Conservation (phyloP, 2,797 vertebrate genomes). For the Sandelia bainsii region DNA sequence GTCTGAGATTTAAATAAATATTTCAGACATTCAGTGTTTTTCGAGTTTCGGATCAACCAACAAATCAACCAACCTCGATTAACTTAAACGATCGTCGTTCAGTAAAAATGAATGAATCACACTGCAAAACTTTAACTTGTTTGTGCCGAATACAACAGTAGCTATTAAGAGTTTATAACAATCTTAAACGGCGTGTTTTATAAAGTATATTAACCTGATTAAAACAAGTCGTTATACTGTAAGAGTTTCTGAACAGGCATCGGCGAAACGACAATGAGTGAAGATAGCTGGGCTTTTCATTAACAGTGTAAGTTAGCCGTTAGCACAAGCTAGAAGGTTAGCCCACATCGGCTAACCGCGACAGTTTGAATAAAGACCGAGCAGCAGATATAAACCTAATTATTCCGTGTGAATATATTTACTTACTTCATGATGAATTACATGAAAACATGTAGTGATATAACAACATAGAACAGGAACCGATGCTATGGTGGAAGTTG, state of each 20-base stretch:
- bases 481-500: not conserved
- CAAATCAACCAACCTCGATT: not conserved
- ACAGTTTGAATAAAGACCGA: accelerated
- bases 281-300: not conserved
- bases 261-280: not conserved
- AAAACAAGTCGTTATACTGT: not conserved
- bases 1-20: accelerated
- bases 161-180: accelerated
- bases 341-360: accelerated
- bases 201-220: accelerated
- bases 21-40: not conserved
- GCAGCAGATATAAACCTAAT: accelerated
- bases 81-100: not conserved
- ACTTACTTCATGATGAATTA: slow-evolving; percentile 72
- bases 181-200: accelerated
- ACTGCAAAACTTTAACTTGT: accelerated
- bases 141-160: not conserved
- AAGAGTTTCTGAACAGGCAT: not conserved
- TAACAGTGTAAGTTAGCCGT: not conserved
- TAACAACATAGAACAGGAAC: too few species aligned
- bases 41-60: accelerated
- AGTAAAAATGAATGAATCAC: not conserved
- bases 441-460: too few species aligned
- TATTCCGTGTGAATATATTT: accelerated
- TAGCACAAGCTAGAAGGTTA: not conserved